A percentile compares a stretch with the other conserved stretches of the same genome.
Conservation (phyloP, 2,797 vertebrate genomes). For the Myripristis murdjan region DNA sequence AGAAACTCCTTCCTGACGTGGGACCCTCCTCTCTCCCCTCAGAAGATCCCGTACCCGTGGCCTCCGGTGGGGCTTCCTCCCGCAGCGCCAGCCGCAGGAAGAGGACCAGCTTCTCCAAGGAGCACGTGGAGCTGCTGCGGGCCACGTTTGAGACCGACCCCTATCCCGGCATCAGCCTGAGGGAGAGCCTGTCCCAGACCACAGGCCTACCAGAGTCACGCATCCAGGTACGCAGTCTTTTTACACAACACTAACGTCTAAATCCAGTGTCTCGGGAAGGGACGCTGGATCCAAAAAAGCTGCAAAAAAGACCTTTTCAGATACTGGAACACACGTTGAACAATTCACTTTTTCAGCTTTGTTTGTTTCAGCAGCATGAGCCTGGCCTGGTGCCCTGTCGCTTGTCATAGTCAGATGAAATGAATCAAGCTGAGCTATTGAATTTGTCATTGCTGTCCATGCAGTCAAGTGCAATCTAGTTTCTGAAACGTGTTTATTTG, state of each 20-base stretch:
- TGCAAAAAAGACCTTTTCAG: no score
- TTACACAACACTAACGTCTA: no score
- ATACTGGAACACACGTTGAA: no score
- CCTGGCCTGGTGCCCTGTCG: no score
- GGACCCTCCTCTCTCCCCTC: conserved; percentile 11
- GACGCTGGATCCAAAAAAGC: no score
- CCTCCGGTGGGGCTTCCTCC: conserved; percentile 49
- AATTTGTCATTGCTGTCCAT: neutral
- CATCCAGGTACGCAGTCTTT: conserved; percentile 85
- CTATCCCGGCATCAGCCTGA: conserved; percentile 86
- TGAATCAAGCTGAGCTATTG: no score
- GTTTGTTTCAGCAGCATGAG: no score
- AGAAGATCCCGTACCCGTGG: conserved; percentile 68
- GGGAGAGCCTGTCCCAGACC: conserved; percentile 84
- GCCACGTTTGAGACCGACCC: conserved; percentile 84
- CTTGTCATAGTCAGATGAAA: no score
- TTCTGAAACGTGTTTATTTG: no score
- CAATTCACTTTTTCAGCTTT: no score
- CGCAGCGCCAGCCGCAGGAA: conserved; percentile 84
- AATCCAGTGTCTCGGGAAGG: no score
- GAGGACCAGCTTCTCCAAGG: conserved; percentile 87
- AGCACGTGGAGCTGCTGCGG: conserved; percentile 83
- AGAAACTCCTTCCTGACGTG: conserved; percentile 21
- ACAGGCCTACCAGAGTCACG: conserved; percentile 87
- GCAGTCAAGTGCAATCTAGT: no score